These are phyloP conservation scores for Stichopus horrens DNA, from an alignment of 53 echinoderm and acorn worm genomes.

Conservation along the genomic window DNA sequence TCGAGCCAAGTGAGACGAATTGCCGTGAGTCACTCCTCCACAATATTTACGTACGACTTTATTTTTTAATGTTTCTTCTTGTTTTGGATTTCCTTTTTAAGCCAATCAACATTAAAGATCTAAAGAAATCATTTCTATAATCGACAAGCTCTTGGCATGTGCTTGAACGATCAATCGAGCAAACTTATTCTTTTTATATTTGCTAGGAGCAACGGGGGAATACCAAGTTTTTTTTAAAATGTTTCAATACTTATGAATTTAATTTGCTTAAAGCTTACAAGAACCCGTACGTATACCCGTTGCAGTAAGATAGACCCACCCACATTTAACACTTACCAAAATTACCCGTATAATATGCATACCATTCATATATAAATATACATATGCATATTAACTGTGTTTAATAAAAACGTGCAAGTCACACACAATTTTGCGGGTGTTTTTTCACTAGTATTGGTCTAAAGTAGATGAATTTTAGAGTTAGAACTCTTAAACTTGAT, in stretches of 20 bases:
- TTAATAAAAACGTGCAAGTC: too few species aligned
- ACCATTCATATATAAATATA: too few species aligned
- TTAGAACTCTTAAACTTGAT: too few species aligned
- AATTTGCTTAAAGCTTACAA: too few species aligned
- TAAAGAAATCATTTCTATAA: background rate
- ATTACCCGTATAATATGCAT: too few species aligned
- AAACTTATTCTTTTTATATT: background rate
- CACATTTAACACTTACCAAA: too few species aligned
- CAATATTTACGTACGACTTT: background rate
- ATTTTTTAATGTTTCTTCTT: background rate
- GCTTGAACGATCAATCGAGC: background rate
- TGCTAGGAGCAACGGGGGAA: background rate
- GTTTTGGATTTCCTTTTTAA: background rate
- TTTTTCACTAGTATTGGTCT: too few species aligned
- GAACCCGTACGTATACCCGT: too few species aligned
- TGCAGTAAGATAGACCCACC: too few species aligned
- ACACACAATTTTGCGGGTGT: too few species aligned
- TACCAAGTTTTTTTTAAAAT: background rate
- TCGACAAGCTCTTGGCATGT: conserved; percentile 5
- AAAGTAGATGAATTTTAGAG: too few species aligned
- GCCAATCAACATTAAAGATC: background rate
- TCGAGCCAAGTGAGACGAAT: conserved; percentile 1
- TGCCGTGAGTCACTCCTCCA: background rate
- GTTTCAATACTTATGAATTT: background rate
- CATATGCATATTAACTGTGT: too few species aligned